These are phyloP conservation scores for Rhagium mordax DNA, from an alignment of 2,888 invertebrate species.

Conservation along the genomic window DNA sequence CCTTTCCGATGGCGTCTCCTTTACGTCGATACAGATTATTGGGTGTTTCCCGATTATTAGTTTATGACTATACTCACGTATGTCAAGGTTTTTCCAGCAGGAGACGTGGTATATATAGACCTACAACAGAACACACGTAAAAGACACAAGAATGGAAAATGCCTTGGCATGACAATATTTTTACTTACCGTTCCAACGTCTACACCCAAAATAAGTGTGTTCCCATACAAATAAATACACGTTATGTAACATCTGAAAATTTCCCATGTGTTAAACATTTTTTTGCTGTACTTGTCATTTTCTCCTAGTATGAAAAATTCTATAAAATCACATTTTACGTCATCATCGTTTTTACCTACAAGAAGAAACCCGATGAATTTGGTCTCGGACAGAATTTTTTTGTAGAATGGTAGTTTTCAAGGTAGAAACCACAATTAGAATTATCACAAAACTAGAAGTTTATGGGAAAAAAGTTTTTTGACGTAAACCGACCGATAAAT, in stretches of 20 bases:
- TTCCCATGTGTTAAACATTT: constrained; percentile 66
- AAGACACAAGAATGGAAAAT: too few relatives aligned
- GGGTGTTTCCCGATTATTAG: constrained; percentile 66
- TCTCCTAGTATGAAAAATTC: constrained; percentile 66
- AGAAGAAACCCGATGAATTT: constrained; percentile 27
- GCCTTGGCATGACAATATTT: too few relatives aligned
- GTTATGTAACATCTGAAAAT: constrained; percentile 65
- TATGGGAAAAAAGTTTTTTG: too few relatives aligned
- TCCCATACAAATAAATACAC: constrained; percentile 67
- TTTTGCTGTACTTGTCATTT: constrained; percentile 63
- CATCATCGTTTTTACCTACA: constrained; percentile 61
- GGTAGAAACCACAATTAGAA: too few relatives aligned
- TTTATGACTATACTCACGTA: constrained; percentile 63
- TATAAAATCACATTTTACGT: constrained; percentile 63
- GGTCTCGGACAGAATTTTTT: too few relatives aligned
- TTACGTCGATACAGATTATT: constrained; percentile 65
- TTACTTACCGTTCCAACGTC: constrained; percentile 65
- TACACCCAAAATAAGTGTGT: constrained; percentile 66
- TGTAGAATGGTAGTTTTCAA: too few relatives aligned
- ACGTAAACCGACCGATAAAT: too few relatives aligned
- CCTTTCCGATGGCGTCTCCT: constrained; percentile 61
- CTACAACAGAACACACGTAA: constrained; percentile 57
- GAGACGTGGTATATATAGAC: constrained; percentile 67
- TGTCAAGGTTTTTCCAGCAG: constrained; percentile 67
- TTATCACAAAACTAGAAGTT: too few relatives aligned